Percentiles rank a stretch among this genome's conserved stretches.
phyloP scores from a whole-genome alignment of 2,888 invertebrate species.

The Drosophila mettleri region DNA sequence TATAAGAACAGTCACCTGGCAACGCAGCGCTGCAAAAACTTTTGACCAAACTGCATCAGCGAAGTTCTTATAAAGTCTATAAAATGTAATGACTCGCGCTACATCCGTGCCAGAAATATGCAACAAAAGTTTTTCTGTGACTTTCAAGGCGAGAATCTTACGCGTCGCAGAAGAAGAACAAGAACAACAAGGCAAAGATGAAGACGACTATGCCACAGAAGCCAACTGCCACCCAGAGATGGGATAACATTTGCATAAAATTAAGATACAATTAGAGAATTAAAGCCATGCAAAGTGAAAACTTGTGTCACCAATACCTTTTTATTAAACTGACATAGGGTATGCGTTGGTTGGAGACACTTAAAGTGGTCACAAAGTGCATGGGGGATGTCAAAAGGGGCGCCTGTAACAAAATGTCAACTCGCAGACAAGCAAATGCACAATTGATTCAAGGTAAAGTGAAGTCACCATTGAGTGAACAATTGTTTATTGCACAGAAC shows the following conservation, averaged over 20 bases:
- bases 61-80: constrained; percentile 76
- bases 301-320: constrained; percentile 13
- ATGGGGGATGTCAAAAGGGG: neutral
- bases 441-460: constrained; percentile 18
- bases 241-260: constrained; percentile 56
- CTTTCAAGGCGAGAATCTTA: constrained; percentile 52
- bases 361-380: constrained; percentile 27
- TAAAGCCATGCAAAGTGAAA: constrained; percentile 23
- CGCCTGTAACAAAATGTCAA: constrained; percentile 29
- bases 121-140: constrained; percentile 69
- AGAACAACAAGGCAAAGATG: constrained; percentile 4
- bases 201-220: constrained; percentile 22
- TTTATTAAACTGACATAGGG: constrained; percentile 12
- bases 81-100: constrained; percentile 77
- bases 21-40: constrained; percentile 57
- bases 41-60: constrained; percentile 71
- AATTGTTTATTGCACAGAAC: neutral
- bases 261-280: constrained; percentile 60
- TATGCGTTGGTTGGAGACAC: neutral
- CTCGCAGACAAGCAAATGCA: constrained; percentile 22
- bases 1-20: constrained; percentile 45
- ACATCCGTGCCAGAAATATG: constrained; percentile 71
- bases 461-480: neutral
- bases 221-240: constrained; percentile 24
- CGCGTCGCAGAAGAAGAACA: constrained; percentile 6